Evolutionary conservation across 64 coral and sea anemone genomes (phyloP).

Genomic region (Stylophora pistillata): DNA sequence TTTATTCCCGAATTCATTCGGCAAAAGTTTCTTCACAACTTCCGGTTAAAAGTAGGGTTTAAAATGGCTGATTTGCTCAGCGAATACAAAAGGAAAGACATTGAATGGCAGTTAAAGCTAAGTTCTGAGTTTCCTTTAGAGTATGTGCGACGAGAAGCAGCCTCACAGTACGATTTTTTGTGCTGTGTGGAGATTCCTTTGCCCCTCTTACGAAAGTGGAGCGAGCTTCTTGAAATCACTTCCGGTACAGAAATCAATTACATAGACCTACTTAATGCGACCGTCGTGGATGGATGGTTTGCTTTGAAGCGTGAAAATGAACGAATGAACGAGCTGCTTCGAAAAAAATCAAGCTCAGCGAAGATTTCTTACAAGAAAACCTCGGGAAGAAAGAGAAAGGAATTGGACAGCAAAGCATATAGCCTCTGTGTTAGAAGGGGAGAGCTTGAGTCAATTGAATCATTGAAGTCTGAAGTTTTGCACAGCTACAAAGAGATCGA

Average conservation of each 20-base stretch:
- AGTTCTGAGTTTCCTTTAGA: slow-evolving; percentile 20
- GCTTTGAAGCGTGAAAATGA: neutral
- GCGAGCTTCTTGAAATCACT: neutral
- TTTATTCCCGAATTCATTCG: too few species aligned
- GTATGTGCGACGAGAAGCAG: neutral
- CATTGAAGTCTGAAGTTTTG: slow-evolving; percentile 5
- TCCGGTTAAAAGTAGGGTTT: too few species aligned
- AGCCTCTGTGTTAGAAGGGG: slow-evolving; percentile 15
- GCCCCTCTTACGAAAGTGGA: slow-evolving; percentile 17
- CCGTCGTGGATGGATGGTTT: slow-evolving; percentile 26
- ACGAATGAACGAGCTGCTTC: slow-evolving; percentile 16
- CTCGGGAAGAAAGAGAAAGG: slow-evolving; percentile 19
- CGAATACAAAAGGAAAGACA: slow-evolving; percentile 9
- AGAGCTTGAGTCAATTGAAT: neutral
- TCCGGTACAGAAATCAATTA: slow-evolving; percentile 31
- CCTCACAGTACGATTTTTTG: neutral
- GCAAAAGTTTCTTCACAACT: too few species aligned
- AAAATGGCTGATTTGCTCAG: slow-evolving; percentile 1
- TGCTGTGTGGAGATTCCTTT: slow-evolving; percentile 45
- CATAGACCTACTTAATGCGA: slow-evolving; percentile 24
- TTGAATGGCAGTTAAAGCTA: slow-evolving; percentile 14
- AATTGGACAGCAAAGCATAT: slow-evolving; percentile 9
- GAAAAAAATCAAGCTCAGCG: neutral
- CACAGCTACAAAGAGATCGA: neutral
- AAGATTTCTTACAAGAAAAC: neutral